A percentile compares a stretch with the other conserved stretches of the same genome.
Evolutionary conservation across 1,140 invertebrate genomes (phyloP).

Genomic region (Octopus bimaculoides): DNA sequence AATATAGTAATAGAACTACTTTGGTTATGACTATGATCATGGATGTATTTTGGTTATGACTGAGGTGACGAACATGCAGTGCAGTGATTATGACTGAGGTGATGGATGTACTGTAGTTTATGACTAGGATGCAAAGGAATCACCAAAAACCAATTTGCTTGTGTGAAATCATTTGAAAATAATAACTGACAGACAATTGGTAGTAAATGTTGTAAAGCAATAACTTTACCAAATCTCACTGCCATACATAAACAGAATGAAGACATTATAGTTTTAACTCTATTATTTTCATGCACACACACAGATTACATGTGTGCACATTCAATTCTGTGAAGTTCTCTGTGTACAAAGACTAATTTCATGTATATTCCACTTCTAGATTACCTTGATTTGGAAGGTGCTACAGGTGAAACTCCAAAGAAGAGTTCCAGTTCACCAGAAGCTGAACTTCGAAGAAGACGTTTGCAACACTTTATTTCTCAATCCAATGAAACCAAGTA

Average conservation of each 20-base stretch:
- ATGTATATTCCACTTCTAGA: background rate
- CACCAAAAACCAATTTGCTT: too few species aligned
- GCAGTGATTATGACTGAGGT: too few species aligned
- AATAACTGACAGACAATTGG: too few species aligned
- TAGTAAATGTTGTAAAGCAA: too few species aligned
- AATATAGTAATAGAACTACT: too few species aligned
- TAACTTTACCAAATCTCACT: background rate
- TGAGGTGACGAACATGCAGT: too few species aligned
- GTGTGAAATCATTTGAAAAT: too few species aligned
- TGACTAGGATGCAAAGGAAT: too few species aligned
- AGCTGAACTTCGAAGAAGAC: background rate
- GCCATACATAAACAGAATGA: background rate
- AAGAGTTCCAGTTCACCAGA: background rate
- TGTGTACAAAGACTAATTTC: background rate
- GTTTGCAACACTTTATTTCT: slow-evolving; percentile 2
- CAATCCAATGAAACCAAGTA: background rate
- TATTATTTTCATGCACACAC: background rate
- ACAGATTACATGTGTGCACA: background rate
- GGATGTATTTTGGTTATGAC: too few species aligned
- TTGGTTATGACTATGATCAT: too few species aligned
- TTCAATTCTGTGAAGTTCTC: background rate
- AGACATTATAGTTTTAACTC: background rate
- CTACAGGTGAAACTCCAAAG: background rate
- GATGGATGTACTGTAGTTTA: too few species aligned
- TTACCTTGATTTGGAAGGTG: background rate